Evolutionary conservation across 2,797 vertebrate species (phyloP).

Genomic region (Takifugu ocellatus): DNA sequence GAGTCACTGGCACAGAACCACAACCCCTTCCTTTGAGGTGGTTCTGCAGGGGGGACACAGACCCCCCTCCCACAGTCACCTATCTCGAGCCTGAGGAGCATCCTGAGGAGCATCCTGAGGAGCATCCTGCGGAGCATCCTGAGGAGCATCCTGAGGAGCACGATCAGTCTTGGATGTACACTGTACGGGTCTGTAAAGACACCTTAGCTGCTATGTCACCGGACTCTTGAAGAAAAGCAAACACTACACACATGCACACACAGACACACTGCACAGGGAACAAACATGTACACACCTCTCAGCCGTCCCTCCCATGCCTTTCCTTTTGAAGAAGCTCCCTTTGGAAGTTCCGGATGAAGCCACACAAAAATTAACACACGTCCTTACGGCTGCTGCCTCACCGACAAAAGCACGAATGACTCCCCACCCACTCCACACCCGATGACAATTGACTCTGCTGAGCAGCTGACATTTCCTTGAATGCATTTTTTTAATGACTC

Average conservation of each 20-base stretch:
- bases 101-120: slow-evolving; percentile 30
- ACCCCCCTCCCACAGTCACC: neutral
- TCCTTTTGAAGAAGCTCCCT: no score
- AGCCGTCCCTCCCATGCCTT: neutral
- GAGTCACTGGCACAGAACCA: slow-evolving; percentile 66
- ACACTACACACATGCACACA: slow-evolving; percentile 16
- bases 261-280: slow-evolving; percentile 34
- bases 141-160: slow-evolving; percentile 31
- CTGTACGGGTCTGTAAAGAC: slow-evolving; percentile 42
- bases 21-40: slow-evolving; percentile 79
- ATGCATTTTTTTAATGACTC: slow-evolving; percentile 28
- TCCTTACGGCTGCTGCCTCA: slow-evolving; percentile 63
- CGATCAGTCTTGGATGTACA: slow-evolving; percentile 30
- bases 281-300: slow-evolving; percentile 21
- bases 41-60: neutral
- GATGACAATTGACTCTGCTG: slow-evolving; percentile 12
- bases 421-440: slow-evolving; percentile 14
- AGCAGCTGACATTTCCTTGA: slow-evolving; percentile 31
- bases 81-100: slow-evolving; percentile 27
- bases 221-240: slow-evolving; percentile 55
- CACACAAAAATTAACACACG: slow-evolving; percentile 42
- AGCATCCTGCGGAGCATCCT: slow-evolving; percentile 29
- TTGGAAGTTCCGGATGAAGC: slow-evolving; percentile 17
- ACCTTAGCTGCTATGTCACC: slow-evolving; percentile 63
- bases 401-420: slow-evolving; percentile 73